Conservation (phyloP, 2,113 vertebrate species). For the Antennarius striatus region DNA sequence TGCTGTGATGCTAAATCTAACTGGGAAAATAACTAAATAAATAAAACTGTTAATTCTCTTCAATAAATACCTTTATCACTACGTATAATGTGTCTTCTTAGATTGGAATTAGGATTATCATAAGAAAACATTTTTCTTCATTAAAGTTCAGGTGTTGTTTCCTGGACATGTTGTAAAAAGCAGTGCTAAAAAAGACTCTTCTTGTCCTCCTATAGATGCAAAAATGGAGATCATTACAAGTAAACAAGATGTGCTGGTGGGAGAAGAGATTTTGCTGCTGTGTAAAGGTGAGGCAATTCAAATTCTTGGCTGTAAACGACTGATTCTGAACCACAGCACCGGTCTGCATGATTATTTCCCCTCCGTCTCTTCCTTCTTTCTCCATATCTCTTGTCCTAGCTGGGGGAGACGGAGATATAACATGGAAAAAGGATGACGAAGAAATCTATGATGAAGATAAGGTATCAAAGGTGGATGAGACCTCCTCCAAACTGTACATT, state of each 20-base stretch:
- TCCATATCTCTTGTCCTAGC: conserved; percentile 31
- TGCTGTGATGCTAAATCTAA: no score
- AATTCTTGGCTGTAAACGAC: not conserved
- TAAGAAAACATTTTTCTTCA: no score
- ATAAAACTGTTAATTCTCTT: no score
- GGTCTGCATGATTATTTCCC: no score
- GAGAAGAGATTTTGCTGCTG: conserved; percentile 54
- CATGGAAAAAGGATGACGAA: conserved; percentile 64
- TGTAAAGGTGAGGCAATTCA: conserved; percentile 74
- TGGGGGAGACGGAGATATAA: conserved; percentile 59
- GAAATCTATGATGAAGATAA: conserved; percentile 37
- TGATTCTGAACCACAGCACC: no score
- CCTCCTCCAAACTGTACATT: conserved; percentile 58
- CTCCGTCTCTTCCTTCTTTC: not conserved
- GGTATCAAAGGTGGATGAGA: conserved; percentile 59
- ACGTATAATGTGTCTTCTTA: not conserved
- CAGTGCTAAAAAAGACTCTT: not conserved
- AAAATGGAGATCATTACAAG: conserved; percentile 55
- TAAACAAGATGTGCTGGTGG: conserved; percentile 58
- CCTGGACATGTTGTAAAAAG: not conserved
- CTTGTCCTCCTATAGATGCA: conserved; percentile 58
- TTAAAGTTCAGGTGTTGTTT: no score
- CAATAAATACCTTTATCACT: no score
- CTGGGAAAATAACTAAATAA: no score
- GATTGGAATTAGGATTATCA: not conserved